phyloP scores from a whole-genome alignment of 2,888 invertebrate genomes.

The Nasonovia ribisnigri region DNA sequence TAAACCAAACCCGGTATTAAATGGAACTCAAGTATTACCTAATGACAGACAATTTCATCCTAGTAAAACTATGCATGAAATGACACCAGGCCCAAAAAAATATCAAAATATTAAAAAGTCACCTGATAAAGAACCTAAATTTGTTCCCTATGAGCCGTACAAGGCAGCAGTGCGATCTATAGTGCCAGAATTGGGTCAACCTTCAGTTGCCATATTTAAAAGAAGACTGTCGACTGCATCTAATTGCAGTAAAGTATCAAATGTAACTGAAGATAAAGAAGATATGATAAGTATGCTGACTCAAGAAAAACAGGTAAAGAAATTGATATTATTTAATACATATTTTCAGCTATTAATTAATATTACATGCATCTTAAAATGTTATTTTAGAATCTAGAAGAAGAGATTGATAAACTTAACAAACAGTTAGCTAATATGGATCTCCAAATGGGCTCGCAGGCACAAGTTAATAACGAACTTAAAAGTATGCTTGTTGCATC shows the following conservation, averaged over 20 bases:
- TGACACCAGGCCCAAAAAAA: slow-evolving; percentile 49
- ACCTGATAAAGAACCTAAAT: slow-evolving; percentile 66
- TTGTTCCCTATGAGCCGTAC: slow-evolving; percentile 88
- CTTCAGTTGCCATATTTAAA: slow-evolving; percentile 54
- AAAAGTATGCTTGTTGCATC: slow-evolving; percentile 94
- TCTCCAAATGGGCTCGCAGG: slow-evolving; percentile 87
- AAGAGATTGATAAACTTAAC: slow-evolving; percentile 76
- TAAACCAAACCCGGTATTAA: not conserved
- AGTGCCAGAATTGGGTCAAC: slow-evolving; percentile 71
- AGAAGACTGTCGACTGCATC: slow-evolving; percentile 57
- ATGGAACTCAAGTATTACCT: not conserved
- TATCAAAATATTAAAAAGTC: slow-evolving; percentile 53
- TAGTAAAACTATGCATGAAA: slow-evolving; percentile 39
- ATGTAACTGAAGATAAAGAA: slow-evolving; percentile 65
- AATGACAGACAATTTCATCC: not conserved
- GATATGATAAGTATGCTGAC: slow-evolving; percentile 66
- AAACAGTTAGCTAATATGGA: slow-evolving; percentile 81
- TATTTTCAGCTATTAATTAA: not conserved
- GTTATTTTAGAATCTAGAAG: slow-evolving; percentile 72
- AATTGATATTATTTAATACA: not conserved
- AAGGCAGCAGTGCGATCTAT: slow-evolving; percentile 87
- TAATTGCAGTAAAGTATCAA: slow-evolving; percentile 47
- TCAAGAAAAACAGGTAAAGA: slow-evolving; percentile 63
- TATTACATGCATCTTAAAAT: slow-evolving; percentile 67
- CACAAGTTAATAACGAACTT: slow-evolving; percentile 90